Percentiles rank a stretch among this genome's conserved stretches.
Evolutionary conservation across 2,113 vertebrate genomes (phyloP).

Genomic region (Catagonus wagneri): DNA sequence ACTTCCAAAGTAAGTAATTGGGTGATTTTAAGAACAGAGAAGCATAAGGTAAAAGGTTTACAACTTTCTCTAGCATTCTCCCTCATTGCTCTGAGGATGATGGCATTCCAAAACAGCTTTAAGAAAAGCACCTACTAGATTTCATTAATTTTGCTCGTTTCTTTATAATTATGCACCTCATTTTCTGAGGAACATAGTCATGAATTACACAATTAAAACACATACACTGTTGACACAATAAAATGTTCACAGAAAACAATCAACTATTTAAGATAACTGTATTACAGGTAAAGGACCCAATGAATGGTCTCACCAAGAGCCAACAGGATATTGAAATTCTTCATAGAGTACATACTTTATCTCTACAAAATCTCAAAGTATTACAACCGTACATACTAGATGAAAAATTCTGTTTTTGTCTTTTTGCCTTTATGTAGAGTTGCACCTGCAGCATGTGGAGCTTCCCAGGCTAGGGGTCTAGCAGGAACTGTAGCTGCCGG

Average conservation of each 20-base stretch:
- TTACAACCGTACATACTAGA: not conserved
- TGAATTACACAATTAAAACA: not conserved
- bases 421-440: too few species aligned
- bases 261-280: slow-evolving; percentile 30
- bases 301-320: not conserved
- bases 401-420: slow-evolving; percentile 4
- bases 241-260: slow-evolving; percentile 27
- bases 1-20: slow-evolving; percentile 60
- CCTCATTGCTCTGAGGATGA: not conserved
- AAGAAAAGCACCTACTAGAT: slow-evolving; percentile 35
- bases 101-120: slow-evolving; percentile 8
- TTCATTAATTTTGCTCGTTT: slow-evolving; percentile 40
- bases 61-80: slow-evolving; percentile 28
- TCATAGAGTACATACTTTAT: not conserved
- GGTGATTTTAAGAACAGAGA: slow-evolving; percentile 48
- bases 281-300: not conserved
- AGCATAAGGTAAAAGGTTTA: not conserved
- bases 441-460: too few species aligned
- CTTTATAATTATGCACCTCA: not conserved
- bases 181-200: slow-evolving; percentile 23
- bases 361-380: not conserved
- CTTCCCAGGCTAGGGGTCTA: too few species aligned
- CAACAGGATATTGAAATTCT: not conserved
- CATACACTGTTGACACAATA: not conserved
- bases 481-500: too few species aligned